A percentile compares a stretch with the other conserved stretches of the same genome.
These are phyloP conservation scores for Tragelaphus buxtoni DNA, from an alignment of 2,113 vertebrate genomes.

Conservation along the genomic window DNA sequence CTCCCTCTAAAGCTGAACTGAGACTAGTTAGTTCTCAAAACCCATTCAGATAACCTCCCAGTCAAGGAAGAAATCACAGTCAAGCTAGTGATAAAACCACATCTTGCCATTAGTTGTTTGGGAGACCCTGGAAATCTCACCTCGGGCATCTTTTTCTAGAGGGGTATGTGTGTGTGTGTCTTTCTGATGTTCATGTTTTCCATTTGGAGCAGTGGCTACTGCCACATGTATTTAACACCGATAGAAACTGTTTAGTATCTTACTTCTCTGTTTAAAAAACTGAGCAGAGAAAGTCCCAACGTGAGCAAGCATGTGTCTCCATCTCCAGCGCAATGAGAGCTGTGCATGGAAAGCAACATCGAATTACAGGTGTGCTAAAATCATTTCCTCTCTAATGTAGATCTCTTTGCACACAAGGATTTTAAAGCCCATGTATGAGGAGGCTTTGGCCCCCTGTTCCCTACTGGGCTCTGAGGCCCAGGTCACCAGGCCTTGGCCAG, in stretches of 20 bases:
- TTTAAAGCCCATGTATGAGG: not conserved
- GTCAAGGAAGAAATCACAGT: not conserved
- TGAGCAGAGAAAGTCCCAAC: not conserved
- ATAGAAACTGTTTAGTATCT: not conserved
- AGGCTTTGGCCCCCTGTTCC: not conserved
- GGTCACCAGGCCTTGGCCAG: not conserved
- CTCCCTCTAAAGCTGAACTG: not conserved
- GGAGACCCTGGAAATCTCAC: not conserved
- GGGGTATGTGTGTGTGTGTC: not conserved
- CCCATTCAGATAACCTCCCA: not conserved
- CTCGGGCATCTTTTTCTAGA: not conserved
- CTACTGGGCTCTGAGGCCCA: not conserved
- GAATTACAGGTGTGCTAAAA: not conserved
- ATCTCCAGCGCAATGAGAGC: accelerated
- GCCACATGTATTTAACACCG: not conserved
- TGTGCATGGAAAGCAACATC: not conserved
- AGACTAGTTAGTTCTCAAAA: not conserved
- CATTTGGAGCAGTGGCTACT: not conserved
- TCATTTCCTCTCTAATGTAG: not conserved
- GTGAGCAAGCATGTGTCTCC: accelerated
- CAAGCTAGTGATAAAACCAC: not conserved
- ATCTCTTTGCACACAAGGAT: not conserved
- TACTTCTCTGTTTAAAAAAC: not conserved
- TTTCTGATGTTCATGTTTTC: not conserved
- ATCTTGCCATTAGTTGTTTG: not conserved